Conservation (phyloP, 2,113 vertebrate genomes). For the Prolemur simus region DNA sequence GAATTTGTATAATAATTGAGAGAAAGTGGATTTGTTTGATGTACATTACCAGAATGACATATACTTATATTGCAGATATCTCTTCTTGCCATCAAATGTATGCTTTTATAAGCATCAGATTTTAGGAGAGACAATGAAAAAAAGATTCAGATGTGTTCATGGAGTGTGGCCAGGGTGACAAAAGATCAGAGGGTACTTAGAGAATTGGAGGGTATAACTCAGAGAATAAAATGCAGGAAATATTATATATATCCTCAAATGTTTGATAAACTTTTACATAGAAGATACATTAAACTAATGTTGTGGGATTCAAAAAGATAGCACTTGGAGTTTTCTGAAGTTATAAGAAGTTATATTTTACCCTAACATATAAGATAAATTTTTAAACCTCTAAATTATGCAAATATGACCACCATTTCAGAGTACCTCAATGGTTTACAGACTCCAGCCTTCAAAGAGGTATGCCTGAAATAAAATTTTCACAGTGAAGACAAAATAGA, state of each 20-base stretch:
- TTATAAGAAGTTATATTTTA: background rate
- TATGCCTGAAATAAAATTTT: background rate
- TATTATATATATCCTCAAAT: background rate
- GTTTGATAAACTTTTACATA: background rate
- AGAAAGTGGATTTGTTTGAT: background rate
- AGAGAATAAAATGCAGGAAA: background rate
- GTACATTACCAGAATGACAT: background rate
- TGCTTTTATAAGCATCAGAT: background rate
- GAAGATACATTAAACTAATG: background rate
- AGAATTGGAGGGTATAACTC: background rate
- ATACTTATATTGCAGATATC: background rate
- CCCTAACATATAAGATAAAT: background rate
- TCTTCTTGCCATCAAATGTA: background rate
- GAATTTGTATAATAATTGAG: constrained; percentile 22
- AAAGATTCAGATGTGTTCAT: background rate
- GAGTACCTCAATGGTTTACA: background rate
- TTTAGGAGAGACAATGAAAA: background rate
- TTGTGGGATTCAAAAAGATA: background rate
- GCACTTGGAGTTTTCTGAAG: background rate
- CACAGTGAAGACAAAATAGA: background rate
- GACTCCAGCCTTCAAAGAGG: background rate
- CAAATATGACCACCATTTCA: background rate
- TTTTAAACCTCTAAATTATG: background rate
- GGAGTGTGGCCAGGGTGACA: background rate
- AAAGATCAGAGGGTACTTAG: background rate